Evolutionary conservation across 2,888 invertebrate genomes (phyloP), one percentile per base, ranked within the genome.

Genomic region (Hedya salicella): DNA sequence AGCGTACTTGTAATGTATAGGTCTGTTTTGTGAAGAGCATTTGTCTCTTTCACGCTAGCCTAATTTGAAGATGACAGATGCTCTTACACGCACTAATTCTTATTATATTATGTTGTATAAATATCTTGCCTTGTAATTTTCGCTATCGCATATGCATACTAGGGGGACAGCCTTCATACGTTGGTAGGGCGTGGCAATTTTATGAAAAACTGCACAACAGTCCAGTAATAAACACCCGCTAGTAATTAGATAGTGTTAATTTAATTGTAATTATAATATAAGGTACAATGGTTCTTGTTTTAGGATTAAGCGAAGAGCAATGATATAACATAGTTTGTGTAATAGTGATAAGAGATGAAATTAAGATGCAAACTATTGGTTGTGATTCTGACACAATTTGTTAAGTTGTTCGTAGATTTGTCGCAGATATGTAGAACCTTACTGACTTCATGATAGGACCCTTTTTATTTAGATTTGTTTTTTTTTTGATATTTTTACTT

Each of bases 281-380:
- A 89, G 90, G 87, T 89, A 90, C 89, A 89, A 91, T 90, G 89
- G 89, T 91, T 92, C 91, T 92, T 90, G 91, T 92, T 92, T 87
- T 90, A 91, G 88, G 77, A 70, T 25, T 91, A 91, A 91, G 91
- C 83, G 86, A 91, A 92, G 90, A 91, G 91, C 91, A 91, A 92
- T 91, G 91, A 88, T 91, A 89, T 91, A 89, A 88, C 87, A 89
- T 90, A 91, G 91, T 90, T 92, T 91, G 91, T 91, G 89, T 91
- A 91, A 89, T 91, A 89, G 87, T 89, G 79, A 82, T 91, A 90
- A 88, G 91, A 88, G 82, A 89, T 83, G 87, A 89, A 90, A 89
- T 89, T 91, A 90, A 89, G 86, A 91, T 89, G 91, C 91, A 91
- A 89, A 90, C 90, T 91, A 91, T 92, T 90, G 92, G 92, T 92